Percentiles rank a stretch among this genome's conserved stretches.
These are phyloP conservation scores for Gobionotothen gibberifrons DNA, from an alignment of 2,797 vertebrate genomes.

Conservation along the genomic window DNA sequence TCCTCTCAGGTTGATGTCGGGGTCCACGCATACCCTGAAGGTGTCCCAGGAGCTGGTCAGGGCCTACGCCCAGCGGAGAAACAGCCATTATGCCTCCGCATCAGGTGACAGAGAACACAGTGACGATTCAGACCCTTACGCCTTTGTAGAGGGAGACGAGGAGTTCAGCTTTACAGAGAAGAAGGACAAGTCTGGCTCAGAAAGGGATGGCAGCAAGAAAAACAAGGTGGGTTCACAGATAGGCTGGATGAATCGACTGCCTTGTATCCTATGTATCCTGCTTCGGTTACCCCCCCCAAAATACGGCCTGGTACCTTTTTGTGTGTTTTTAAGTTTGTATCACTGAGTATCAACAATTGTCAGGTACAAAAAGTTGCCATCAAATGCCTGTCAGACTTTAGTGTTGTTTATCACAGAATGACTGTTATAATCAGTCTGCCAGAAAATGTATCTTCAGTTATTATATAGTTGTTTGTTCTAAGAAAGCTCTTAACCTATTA, in stretches of 20 bases:
- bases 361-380: neutral
- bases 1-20: conserved; percentile 91
- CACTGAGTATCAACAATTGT: too few relatives aligned
- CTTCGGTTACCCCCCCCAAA: neutral
- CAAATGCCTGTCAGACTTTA: neutral
- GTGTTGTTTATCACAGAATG: neutral
- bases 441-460: neutral
- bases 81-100: conserved; percentile 88
- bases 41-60: conserved; percentile 94
- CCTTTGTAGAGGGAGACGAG: conserved; percentile 95
- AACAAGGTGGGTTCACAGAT: conserved; percentile 86
- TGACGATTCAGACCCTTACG: conserved; percentile 93
- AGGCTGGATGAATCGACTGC: neutral
- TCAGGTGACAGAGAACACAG: conserved; percentile 88
- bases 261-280: neutral
- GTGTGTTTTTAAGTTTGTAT: neutral
- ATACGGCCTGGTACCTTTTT: neutral
- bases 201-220: conserved; percentile 92
- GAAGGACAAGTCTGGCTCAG: conserved; percentile 91
- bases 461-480: too few relatives aligned
- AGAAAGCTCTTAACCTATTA: neutral
- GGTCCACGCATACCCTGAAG: conserved; percentile 90
- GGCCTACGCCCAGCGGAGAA: conserved; percentile 93
- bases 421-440: neutral
- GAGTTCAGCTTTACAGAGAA: conserved; percentile 95